Evolutionary conservation across 2,113 vertebrate species (phyloP).

Genomic region (Narcine bancroftii): DNA sequence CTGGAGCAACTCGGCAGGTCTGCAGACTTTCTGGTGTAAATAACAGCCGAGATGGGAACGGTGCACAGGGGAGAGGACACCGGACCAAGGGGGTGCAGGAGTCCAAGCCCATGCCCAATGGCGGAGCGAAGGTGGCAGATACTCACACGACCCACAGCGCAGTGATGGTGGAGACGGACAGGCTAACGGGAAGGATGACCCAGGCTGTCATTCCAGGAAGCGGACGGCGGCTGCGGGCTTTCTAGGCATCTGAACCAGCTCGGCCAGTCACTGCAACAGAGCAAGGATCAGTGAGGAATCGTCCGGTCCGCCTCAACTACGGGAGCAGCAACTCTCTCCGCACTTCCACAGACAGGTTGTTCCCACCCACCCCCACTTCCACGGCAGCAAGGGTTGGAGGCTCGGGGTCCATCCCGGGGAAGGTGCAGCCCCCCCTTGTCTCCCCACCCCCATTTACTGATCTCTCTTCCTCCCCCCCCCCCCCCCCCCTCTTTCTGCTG

Average conservation of each 20-base stretch:
- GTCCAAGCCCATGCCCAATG: too few species aligned
- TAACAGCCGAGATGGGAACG: too few species aligned
- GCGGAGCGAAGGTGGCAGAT: background rate
- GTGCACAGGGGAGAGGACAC: background rate
- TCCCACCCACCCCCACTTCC: background rate
- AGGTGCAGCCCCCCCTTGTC: background rate
- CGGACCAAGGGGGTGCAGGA: too few species aligned
- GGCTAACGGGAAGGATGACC: conserved; percentile 29
- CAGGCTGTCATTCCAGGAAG: conserved; percentile 31
- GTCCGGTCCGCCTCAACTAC: background rate
- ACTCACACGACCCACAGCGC: conserved; percentile 34
- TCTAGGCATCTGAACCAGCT: background rate
- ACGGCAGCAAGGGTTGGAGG: background rate
- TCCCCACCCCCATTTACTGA: background rate
- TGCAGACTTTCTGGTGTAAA: too few species aligned
- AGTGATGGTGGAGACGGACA: conserved; percentile 32
- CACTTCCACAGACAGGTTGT: background rate
- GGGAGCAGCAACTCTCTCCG: background rate
- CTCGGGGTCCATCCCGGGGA: background rate
- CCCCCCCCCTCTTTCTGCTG: background rate
- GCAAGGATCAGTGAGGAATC: background rate
- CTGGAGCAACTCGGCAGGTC: too few species aligned
- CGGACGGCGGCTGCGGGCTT: too few species aligned
- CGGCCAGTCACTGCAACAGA: conserved; percentile 3
- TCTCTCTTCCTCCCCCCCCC: background rate